Percentiles rank a stretch among this genome's conserved stretches.
Evolutionary conservation across 2,888 invertebrate genomes (phyloP).

Genomic region (Halictus quadricinctus): DNA sequence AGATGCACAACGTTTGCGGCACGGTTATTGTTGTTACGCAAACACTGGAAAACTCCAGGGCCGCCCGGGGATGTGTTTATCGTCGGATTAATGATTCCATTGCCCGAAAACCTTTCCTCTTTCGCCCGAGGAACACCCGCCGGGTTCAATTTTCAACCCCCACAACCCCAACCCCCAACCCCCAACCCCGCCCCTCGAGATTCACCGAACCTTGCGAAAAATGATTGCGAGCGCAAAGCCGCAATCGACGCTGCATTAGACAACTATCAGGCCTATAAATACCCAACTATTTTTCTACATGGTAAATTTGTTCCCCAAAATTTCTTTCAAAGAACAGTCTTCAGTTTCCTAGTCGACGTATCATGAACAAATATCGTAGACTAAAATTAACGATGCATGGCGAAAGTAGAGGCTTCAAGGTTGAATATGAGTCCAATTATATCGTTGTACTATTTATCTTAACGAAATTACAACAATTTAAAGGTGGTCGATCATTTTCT

Average conservation of each 20-base stretch:
- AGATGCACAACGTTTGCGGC: slow-evolving; percentile 67
- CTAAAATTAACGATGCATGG: too few relatives aligned
- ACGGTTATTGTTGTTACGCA: slow-evolving; percentile 67
- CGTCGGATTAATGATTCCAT: slow-evolving; percentile 68
- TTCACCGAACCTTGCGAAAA: neutral
- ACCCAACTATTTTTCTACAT: too few relatives aligned
- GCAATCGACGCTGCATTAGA: neutral
- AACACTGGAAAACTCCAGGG: slow-evolving; percentile 59
- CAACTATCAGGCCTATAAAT: neutral
- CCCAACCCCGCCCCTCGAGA: neutral
- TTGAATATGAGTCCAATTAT: neutral
- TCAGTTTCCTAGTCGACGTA: too few relatives aligned
- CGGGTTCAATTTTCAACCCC: neutral
- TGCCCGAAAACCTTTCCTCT: slow-evolving; percentile 57
- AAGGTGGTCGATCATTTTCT: too few relatives aligned
- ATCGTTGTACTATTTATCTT: neutral
- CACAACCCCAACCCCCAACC: neutral
- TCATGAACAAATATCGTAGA: too few relatives aligned
- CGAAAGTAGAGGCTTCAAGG: too few relatives aligned
- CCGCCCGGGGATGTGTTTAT: slow-evolving; percentile 65
- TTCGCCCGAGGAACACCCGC: slow-evolving; percentile 19
- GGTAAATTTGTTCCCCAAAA: too few relatives aligned
- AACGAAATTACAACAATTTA: neutral
- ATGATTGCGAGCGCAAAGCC: neutral
- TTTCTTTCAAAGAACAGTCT: too few relatives aligned